Conservation (phyloP, 2,113 vertebrate species). For the Ovibos moschatus region DNA sequence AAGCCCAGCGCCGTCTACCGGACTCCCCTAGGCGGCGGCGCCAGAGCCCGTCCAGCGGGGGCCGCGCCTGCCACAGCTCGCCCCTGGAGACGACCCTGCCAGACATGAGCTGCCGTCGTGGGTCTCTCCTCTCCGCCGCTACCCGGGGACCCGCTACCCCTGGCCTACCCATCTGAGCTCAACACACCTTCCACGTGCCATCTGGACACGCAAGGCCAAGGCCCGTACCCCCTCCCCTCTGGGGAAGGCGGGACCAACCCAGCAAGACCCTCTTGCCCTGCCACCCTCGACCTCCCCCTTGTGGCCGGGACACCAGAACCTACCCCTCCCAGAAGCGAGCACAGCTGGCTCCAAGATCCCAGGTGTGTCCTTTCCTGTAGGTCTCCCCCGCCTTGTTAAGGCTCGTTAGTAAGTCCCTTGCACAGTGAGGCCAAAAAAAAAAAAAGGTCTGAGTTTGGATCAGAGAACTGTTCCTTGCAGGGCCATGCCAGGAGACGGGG, state of each 20-base stretch:
- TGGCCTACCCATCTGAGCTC: neutral
- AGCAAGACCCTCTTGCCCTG: neutral
- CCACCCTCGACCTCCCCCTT: neutral
- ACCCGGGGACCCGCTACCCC: neutral
- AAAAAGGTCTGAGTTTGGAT: neutral
- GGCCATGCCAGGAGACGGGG: neutral
- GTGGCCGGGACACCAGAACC: neutral
- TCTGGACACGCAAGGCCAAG: neutral
- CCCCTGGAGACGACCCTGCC: neutral
- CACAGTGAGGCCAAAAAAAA: neutral
- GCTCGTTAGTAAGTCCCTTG: neutral
- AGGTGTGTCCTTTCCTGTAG: neutral
- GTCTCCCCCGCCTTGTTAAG: neutral
- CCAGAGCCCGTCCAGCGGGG: neutral
- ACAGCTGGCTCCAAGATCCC: neutral
- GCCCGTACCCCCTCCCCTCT: neutral
- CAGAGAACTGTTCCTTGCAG: neutral
- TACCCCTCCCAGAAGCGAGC: neutral
- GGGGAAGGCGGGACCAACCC: neutral
- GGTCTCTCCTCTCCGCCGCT: neutral
- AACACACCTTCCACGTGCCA: neutral
- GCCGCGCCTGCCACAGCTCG: neutral
- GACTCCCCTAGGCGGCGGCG: constrained; percentile 41
- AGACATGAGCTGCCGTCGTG: neutral
- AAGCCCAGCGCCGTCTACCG: neutral